Conservation (phyloP, 2,888 invertebrate genomes). For the Perizoma affinitatum region DNA sequence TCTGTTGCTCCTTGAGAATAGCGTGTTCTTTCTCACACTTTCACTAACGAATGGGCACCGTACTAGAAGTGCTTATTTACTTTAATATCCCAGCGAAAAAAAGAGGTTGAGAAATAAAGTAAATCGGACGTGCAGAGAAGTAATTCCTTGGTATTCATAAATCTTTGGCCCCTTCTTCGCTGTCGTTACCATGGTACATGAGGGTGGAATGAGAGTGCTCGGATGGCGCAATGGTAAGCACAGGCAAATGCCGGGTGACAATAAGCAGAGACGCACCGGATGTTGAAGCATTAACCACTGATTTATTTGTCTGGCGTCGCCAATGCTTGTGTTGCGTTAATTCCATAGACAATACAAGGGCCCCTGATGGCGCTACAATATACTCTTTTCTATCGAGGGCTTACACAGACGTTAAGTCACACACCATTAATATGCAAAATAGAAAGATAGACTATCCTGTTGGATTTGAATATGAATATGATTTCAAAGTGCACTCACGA, state of each 20-base stretch:
- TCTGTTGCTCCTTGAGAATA: slow-evolving; percentile 31
- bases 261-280: slow-evolving; percentile 73
- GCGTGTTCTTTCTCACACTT: slow-evolving; percentile 34
- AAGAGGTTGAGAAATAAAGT: slow-evolving; percentile 30
- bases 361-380: slow-evolving; percentile 44
- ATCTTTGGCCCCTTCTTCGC: slow-evolving; percentile 66
- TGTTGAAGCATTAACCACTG: slow-evolving; percentile 76
- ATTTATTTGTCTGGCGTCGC: slow-evolving; percentile 80
- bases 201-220: slow-evolving; percentile 30
- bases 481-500: slow-evolving; percentile 34
- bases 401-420: slow-evolving; percentile 50
- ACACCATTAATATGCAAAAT: slow-evolving; percentile 64
- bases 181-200: slow-evolving; percentile 52
- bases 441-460: slow-evolving; percentile 50
- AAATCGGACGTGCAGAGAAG: slow-evolving; percentile 47
- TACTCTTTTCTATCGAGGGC: slow-evolving; percentile 47
- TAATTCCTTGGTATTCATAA: slow-evolving; percentile 71
- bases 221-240: slow-evolving; percentile 49
- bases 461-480: slow-evolving; percentile 61
- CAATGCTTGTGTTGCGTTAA: slow-evolving; percentile 64
- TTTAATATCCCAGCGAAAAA: too few relatives aligned
- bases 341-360: slow-evolving; percentile 70
- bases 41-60: too few relatives aligned
- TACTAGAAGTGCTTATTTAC: too few relatives aligned
- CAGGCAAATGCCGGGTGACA: slow-evolving; percentile 60